phyloP scores from a whole-genome alignment of 2,113 vertebrate genomes.

The Cariama cristata region DNA sequence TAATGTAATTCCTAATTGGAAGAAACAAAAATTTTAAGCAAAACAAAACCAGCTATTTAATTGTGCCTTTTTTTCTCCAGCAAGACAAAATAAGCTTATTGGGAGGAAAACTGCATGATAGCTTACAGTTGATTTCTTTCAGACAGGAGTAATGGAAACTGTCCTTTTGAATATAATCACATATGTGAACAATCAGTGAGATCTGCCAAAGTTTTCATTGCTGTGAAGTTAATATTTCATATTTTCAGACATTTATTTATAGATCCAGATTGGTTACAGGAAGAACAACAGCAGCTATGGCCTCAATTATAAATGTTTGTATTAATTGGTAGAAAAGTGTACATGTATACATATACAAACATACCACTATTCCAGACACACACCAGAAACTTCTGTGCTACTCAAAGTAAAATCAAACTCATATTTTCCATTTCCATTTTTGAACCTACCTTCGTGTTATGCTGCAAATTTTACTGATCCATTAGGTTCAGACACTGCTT shows the following conservation, averaged over 20 bases:
- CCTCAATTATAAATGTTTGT: not conserved
- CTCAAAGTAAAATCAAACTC: constrained; percentile 15
- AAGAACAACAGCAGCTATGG: not conserved
- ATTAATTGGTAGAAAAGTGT: not conserved
- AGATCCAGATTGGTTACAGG: not conserved
- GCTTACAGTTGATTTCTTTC: not conserved
- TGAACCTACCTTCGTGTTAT: not conserved
- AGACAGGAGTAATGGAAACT: constrained; percentile 13
- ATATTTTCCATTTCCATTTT: not conserved
- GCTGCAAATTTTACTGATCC: not conserved
- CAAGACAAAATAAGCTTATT: not conserved
- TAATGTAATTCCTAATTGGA: not conserved
- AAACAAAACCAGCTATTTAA: not conserved
- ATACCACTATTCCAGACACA: not conserved
- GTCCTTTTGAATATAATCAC: constrained; percentile 35
- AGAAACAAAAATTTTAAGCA: not conserved
- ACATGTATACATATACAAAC: not conserved
- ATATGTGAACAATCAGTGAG: constrained; percentile 35
- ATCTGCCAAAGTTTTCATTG: constrained; percentile 3
- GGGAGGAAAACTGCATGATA: not conserved
- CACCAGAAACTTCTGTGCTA: not conserved
- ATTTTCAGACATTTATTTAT: constrained; percentile 37
- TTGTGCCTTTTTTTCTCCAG: not conserved
- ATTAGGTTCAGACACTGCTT: not conserved
- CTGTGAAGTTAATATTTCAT: constrained; percentile 29